A percentile compares a stretch with the other conserved stretches of the same genome.
Conservation (phyloP, 1,140 invertebrate species). For the Bacillus rossius region DNA sequence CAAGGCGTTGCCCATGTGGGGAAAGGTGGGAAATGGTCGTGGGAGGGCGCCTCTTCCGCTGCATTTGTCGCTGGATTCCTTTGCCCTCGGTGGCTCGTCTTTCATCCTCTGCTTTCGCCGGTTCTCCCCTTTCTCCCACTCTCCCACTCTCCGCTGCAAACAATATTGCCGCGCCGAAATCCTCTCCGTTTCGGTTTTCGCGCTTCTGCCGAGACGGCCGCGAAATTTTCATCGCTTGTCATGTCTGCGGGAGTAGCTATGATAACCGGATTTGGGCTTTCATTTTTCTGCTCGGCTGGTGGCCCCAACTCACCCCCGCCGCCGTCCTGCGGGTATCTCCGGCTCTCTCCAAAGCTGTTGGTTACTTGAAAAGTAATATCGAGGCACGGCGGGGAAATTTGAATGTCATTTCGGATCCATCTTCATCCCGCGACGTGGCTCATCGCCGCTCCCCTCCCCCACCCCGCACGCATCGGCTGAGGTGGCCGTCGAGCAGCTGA, state of each 20-base stretch:
- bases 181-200: conserved; percentile 3
- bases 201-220: neutral
- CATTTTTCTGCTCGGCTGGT: conserved; percentile 40
- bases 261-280: conserved; percentile 46
- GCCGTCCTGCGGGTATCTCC: neutral
- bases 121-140: neutral
- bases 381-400: conserved; percentile 25
- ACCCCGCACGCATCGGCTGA: neutral
- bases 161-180: conserved; percentile 1
- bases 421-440: neutral
- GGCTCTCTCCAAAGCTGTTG: neutral
- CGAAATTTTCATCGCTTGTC: conserved; percentile 17
- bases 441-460: neutral
- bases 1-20: neutral
- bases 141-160: neutral
- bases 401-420: conserved; percentile 28
- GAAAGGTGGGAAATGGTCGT: too few species aligned
- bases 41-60: neutral
- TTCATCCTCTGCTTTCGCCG: neutral
- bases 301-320: neutral
- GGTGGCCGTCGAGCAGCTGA: neutral
- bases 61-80: neutral
- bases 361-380: conserved; percentile 5
- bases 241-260: conserved; percentile 40
- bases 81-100: too few species aligned